These are phyloP conservation scores for Okamejei kenojei DNA, from an alignment of 2,797 vertebrate genomes.

Conservation along the genomic window DNA sequence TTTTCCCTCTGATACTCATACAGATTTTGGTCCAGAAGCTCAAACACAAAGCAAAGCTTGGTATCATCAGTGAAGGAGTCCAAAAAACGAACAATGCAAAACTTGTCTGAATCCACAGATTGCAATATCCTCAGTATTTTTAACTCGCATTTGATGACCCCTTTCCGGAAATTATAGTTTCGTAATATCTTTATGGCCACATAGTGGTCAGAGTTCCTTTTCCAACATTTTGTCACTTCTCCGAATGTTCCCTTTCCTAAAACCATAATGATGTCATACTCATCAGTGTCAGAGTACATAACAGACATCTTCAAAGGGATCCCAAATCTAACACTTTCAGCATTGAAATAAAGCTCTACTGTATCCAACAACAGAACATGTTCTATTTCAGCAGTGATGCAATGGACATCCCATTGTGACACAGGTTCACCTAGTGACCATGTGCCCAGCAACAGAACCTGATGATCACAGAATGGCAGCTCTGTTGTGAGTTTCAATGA, in stretches of 20 bases:
- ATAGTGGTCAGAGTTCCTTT: background rate
- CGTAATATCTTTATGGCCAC: constrained; percentile 30
- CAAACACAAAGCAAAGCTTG: constrained; percentile 11
- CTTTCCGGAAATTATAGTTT: background rate
- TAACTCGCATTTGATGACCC: constrained; percentile 20
- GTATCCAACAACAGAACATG: constrained; percentile 17
- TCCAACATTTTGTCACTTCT: constrained; percentile 28
- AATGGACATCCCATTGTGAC: constrained; percentile 10
- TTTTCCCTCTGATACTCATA: constrained; percentile 16
- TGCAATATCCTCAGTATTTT: constrained; percentile 16
- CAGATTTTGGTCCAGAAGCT: constrained; percentile 21
- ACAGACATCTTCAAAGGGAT: constrained; percentile 1
- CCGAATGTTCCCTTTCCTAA: constrained; percentile 33
- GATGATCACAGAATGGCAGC: background rate
- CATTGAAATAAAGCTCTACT: background rate
- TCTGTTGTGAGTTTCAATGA: background rate
- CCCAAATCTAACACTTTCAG: background rate
- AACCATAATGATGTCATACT: background rate
- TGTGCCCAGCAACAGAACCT: background rate
- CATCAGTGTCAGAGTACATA: constrained; percentile 26
- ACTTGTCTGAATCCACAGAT: constrained; percentile 8
- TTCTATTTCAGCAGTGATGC: background rate
- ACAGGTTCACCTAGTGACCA: background rate
- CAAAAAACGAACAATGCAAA: background rate
- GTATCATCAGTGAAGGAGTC: background rate